Conservation (phyloP, 2,797 vertebrate species). For the Synanceia verrucosa region DNA sequence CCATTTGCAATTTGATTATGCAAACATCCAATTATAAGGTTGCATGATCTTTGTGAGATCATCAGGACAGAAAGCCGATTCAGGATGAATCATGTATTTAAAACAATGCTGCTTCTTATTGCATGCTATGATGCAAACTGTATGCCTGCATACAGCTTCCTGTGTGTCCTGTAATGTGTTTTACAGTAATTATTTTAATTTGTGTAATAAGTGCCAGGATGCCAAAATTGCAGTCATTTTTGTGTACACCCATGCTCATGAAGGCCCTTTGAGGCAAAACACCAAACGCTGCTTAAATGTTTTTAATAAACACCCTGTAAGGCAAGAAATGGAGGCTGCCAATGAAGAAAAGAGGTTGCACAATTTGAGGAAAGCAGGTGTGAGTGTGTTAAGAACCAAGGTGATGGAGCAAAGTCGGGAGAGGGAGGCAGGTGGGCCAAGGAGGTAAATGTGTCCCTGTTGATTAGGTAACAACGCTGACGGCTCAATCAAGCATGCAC, state of each 20-base stretch:
- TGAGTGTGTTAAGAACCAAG: conserved; percentile 12
- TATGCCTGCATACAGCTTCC: not conserved
- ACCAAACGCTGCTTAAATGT: not conserved
- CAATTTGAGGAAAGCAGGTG: conserved; percentile 42
- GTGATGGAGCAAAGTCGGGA: not conserved
- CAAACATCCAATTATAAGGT: conserved; percentile 29
- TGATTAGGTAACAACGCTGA: conserved; percentile 5
- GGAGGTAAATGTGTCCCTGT: conserved; percentile 25
- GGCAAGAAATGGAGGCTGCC: conserved; percentile 9
- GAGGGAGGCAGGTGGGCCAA: conserved; percentile 30
- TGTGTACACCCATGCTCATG: not conserved
- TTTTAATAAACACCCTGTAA: conserved; percentile 12
- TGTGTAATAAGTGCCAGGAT: not conserved
- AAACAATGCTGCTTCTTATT: not conserved
- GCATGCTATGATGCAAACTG: not conserved
- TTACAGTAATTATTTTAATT: not conserved
- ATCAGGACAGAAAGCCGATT: not conserved
- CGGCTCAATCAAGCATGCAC: not conserved
- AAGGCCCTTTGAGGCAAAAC: not conserved
- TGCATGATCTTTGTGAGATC: conserved; percentile 16
- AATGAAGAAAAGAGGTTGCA: conserved; percentile 1
- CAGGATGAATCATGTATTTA: conserved; percentile 7
- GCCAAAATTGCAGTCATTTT: not conserved
- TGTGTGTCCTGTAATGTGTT: not conserved
- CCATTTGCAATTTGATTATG: conserved; percentile 42